Conservation (phyloP, 1,140 invertebrate species). For the Trissolcus basalis region DNA sequence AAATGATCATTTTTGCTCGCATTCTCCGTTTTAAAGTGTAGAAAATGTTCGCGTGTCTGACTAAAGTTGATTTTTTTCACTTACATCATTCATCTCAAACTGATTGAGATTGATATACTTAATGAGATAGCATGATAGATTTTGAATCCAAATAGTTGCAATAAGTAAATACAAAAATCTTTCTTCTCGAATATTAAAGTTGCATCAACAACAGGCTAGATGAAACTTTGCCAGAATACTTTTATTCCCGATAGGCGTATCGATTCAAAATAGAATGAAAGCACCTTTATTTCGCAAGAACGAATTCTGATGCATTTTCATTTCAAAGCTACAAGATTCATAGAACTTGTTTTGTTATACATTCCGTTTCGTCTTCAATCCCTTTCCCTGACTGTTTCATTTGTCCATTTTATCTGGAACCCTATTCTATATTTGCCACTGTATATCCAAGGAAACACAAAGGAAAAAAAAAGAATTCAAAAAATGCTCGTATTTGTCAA, state of each 20-base stretch:
- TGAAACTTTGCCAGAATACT: slow-evolving; percentile 58
- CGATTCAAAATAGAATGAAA: slow-evolving; percentile 62
- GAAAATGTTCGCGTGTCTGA: too few relatives aligned
- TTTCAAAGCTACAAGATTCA: slow-evolving; percentile 60
- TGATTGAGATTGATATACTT: background rate
- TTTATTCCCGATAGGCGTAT: slow-evolving; percentile 50
- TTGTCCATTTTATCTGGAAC: slow-evolving; percentile 39
- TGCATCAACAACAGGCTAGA: slow-evolving; percentile 21
- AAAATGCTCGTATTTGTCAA: slow-evolving; percentile 37
- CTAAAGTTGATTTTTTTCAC: too few relatives aligned
- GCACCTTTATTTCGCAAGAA: slow-evolving; percentile 47
- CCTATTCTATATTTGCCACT: slow-evolving; percentile 40
- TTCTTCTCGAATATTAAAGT: slow-evolving; percentile 51
- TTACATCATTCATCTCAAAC: too few relatives aligned
- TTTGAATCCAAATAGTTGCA: slow-evolving; percentile 27
- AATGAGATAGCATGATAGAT: slow-evolving; percentile 7
- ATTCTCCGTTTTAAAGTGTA: too few relatives aligned
- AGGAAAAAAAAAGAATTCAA: slow-evolving; percentile 40
- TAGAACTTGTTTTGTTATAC: slow-evolving; percentile 61
- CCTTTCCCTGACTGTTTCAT: slow-evolving; percentile 43
- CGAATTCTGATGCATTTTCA: slow-evolving; percentile 62
- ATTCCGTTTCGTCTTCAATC: slow-evolving; percentile 57
- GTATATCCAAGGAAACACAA: slow-evolving; percentile 2
- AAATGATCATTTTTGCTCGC: too few relatives aligned
- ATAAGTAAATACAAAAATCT: slow-evolving; percentile 37